Evolutionary conservation across 2,888 invertebrate genomes (phyloP), one percentile per base, ranked within the genome.

Genomic region (Ectemnius cavifrons): DNA sequence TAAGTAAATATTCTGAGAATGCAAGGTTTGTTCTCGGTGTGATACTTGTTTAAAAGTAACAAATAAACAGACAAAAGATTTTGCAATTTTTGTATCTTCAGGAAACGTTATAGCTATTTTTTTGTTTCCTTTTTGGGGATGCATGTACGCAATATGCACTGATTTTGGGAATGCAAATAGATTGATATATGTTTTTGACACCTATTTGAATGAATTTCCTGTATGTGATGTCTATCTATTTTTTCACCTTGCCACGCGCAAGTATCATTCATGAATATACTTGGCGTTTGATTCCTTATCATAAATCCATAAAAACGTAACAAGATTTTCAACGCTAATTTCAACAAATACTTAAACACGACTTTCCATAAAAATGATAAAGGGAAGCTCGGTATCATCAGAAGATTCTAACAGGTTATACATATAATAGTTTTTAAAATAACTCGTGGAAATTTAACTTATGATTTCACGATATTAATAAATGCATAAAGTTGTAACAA

Each of bases 1-100:
- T 28, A 67, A 61, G 60, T 45, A 70, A 77, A 63, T 66, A 62
- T 46, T 47, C 28, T 46, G 37, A 70, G 62, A 73, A 75, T 68
- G 62, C 59, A 67, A 71, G 71, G 67, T 73, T 66, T 72, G 67
- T 68, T 67, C 14, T 58, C 11, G 60, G 59, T 46, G 27, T 20
- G 63, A 52, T 16, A 66, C 20, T 52, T 37, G 52, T 63, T 63
- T 57, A 60, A 72, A 80, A 70, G 49, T 72, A 70, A 56, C 58
- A 69, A 66, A 68, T 58, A 69, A 65, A 63, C 5, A 52, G 37
- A 20, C 47, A 71, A 64, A 77, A 68, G 16, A 61, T 63, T 63
- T 67, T 56, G 56, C 37, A 37, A 13, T 49, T 77, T 71, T 71
- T 37, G 61, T 52, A 49, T 69, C 37, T 37, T 37, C 37, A 37